Evolutionary conservation across 2,797 vertebrate genomes (phyloP), one percentile per base, ranked within the genome.

Genomic region (Lepilemur ruficaudatus): DNA sequence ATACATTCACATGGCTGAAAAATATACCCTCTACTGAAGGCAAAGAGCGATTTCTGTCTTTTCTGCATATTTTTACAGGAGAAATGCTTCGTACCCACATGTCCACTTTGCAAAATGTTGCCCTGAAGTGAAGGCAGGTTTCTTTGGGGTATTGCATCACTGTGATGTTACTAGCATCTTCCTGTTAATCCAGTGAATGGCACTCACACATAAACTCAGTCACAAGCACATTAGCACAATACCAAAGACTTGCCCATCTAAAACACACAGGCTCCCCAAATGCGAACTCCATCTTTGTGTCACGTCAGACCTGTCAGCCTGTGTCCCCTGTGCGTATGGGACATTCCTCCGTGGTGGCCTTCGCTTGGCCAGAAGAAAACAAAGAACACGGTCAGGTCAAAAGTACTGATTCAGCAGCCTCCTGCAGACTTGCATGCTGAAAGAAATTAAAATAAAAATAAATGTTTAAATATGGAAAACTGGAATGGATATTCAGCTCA

Each of bases 231-330:
- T 14, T 0, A 2, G 41, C n/a, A 10, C 65, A 1, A 3, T 0
- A 4, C 52, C 65, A 9, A 9, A 25, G 18, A 28, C 52, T 61
- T 5, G 22, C 32, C 0, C 1, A 0, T 12, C 1, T 10, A 2
- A 55, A 38, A 13, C 0, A 18, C 22, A 30, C 17, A 4, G 46
- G 6, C 15, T 28, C 72, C 38, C 28, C 9, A 1, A 5, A 48
- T 5, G 28, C 61, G 0, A 2, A 1, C 0, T 15, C 17, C 43
- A 5, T 0, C 38, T 32, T 18, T 5, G 1, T 11, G 1, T 4
- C 65, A 7, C 2, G 38, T 25, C 17, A 20, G 17, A n/a, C 32
- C 50, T 28, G 10, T 8, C 76, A 1, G 2, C 38, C 0, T 0
- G 1, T 3, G 12, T 17, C 43, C 10, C 1, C 35, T 7, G 38